A percentile compares a stretch with the other conserved stretches of the same genome.
These are phyloP conservation scores for Dicaeum eximium DNA, from an alignment of 2,113 vertebrate species.

Conservation along the genomic window DNA sequence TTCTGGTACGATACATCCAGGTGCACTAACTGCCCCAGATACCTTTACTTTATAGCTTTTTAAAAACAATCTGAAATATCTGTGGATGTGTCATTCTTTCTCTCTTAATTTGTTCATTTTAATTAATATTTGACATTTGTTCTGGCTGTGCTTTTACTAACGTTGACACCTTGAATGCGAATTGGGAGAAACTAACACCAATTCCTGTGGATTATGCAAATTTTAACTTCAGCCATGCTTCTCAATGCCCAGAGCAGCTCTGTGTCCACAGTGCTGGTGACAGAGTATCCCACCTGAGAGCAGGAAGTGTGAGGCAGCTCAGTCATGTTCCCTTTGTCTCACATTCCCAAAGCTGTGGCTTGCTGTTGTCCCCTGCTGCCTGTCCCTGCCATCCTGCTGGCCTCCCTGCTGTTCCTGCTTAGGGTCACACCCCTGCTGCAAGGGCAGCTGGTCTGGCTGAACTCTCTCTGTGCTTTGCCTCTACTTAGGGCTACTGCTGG, in stretches of 20 bases:
- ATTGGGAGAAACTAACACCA: not conserved
- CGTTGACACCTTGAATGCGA: not conserved
- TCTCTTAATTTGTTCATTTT: conserved; percentile 13
- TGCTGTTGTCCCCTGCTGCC: too few species aligned
- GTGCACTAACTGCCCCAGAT: conserved; percentile 75
- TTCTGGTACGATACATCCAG: conserved; percentile 86
- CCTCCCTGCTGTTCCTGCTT: not conserved
- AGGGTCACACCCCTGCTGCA: not conserved
- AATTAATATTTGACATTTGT: conserved; percentile 13
- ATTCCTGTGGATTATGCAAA: not conserved
- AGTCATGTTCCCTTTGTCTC: not conserved
- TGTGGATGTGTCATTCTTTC: conserved; percentile 67
- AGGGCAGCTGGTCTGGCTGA: not conserved
- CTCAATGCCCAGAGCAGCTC: not conserved
- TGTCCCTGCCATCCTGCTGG: rapidly evolving
- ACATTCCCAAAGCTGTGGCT: not conserved
- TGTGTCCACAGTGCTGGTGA: not conserved
- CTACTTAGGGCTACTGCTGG: not conserved
- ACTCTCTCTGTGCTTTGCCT: not conserved
- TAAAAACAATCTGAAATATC: conserved; percentile 19
- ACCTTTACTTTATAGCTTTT: conserved; percentile 49
- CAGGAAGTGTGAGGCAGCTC: not conserved
- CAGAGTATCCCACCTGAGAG: not conserved
- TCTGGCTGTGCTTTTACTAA: conserved; percentile 64
- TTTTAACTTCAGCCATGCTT: not conserved